Evolutionary conservation across 2,888 invertebrate genomes (phyloP).

Genomic region (Heliconius cydno): DNA sequence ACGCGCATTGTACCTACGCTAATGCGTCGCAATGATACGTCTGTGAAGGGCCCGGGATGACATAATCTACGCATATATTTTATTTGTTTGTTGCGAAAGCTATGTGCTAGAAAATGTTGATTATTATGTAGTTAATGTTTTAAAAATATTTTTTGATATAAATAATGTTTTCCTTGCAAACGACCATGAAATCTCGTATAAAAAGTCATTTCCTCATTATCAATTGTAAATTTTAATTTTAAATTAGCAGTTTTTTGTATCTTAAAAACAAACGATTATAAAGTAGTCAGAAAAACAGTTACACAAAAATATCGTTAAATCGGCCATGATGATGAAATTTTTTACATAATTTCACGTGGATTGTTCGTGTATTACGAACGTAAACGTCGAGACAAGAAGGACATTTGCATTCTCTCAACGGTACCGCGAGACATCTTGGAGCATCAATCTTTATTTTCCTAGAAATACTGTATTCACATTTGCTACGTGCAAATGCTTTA

Average conservation of each 20-base stretch:
- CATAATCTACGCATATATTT: constrained; percentile 29
- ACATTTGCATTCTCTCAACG: constrained; percentile 42
- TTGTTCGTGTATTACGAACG: constrained; percentile 29
- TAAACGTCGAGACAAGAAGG: constrained; percentile 20
- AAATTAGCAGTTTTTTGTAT: not conserved
- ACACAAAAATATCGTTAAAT: not conserved
- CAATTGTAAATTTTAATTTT: not conserved
- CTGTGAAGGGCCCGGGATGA: constrained; percentile 22
- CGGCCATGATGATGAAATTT: not conserved
- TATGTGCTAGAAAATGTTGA: not conserved
- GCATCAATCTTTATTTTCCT: constrained; percentile 41
- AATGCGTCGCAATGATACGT: constrained; percentile 38
- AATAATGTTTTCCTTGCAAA: too few relatives aligned
- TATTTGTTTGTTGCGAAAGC: constrained; percentile 12
- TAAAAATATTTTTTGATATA: too few relatives aligned
- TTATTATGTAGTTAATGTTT: not conserved
- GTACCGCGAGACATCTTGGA: constrained; percentile 37
- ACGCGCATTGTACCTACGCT: constrained; percentile 29
- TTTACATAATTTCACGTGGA: constrained; percentile 29
- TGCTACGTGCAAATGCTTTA: constrained; percentile 19
- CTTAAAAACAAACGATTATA: not conserved
- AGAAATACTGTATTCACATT: constrained; percentile 35
- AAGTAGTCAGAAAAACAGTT: not conserved
- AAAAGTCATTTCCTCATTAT: not conserved
- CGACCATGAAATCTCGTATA: not conserved